Evolutionary conservation across 2,797 vertebrate genomes (phyloP).

Genomic region (Galaxias olidus): DNA sequence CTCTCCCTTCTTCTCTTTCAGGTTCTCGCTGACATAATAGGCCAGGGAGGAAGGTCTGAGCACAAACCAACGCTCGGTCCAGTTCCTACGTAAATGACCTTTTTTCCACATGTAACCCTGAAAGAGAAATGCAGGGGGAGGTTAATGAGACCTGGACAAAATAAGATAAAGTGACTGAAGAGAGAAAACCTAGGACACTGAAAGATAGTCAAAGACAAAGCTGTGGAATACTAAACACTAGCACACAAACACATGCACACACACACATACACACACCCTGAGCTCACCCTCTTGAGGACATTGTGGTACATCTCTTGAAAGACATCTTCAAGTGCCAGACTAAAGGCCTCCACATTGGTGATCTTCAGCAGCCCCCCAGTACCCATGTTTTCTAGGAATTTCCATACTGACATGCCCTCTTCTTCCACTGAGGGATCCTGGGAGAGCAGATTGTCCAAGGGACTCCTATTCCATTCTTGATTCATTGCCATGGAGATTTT

Average conservation of each 20-base stretch:
- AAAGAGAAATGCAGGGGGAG: constrained; percentile 2
- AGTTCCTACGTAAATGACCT: constrained; percentile 78
- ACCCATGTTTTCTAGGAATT: constrained; percentile 72
- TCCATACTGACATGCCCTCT: constrained; percentile 74
- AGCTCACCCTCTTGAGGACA: constrained; percentile 78
- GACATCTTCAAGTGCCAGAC: constrained; percentile 76
- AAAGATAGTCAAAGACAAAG: not conserved
- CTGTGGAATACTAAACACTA: not conserved
- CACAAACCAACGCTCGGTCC: constrained; percentile 85
- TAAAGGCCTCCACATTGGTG: constrained; percentile 70
- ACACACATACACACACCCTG: too few species aligned
- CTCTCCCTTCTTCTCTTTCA: constrained; percentile 80
- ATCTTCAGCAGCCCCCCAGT: constrained; percentile 65
- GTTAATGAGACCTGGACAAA: too few species aligned
- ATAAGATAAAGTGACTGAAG: not conserved
- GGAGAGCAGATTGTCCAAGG: constrained; percentile 66
- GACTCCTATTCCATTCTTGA: constrained; percentile 75
- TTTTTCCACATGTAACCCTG: constrained; percentile 85
- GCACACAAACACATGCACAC: not conserved
- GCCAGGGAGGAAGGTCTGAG: constrained; percentile 69
- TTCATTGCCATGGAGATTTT: constrained; percentile 77
- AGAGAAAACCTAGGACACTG: not conserved
- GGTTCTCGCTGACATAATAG: constrained; percentile 75
- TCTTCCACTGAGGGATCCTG: constrained; percentile 60
- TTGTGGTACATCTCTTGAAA: constrained; percentile 83